Evolutionary conservation across 2,888 invertebrate species (phyloP).

Genomic region (Cosmia pyralina): DNA sequence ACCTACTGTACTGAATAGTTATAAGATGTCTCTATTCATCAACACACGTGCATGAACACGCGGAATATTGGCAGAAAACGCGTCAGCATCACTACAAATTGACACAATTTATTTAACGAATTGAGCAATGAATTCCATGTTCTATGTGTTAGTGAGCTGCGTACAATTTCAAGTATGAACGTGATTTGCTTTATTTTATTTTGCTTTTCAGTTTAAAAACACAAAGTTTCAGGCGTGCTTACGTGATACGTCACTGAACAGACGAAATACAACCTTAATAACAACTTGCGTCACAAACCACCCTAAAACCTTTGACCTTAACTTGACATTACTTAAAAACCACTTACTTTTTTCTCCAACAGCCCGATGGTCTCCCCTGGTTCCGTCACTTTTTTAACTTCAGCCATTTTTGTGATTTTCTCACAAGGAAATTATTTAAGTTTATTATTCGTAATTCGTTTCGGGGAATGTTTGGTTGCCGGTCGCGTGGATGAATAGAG

Average conservation of each 20-base stretch:
- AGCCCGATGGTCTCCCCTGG: constrained; percentile 82
- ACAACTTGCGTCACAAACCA: constrained; percentile 61
- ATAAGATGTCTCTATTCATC: neutral
- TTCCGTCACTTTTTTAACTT: constrained; percentile 70
- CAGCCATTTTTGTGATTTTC: constrained; percentile 74
- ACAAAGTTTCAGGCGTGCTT: constrained; percentile 8
- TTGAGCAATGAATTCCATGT: constrained; percentile 6
- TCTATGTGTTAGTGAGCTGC: neutral
- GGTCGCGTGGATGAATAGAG: constrained; percentile 64
- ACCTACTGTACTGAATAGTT: neutral
- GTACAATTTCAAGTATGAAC: neutral
- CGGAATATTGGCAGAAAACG: constrained; percentile 28
- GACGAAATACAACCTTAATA: constrained; percentile 55
- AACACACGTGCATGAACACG: neutral
- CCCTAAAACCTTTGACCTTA: constrained; percentile 79
- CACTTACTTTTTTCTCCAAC: constrained; percentile 84
- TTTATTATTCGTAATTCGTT: constrained; percentile 48
- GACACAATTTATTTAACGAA: constrained; percentile 20
- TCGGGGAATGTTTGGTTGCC: constrained; percentile 59
- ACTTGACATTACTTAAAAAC: constrained; percentile 76
- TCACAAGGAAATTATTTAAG: constrained; percentile 50
- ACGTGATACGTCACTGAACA: constrained; percentile 12
- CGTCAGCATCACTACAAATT: constrained; percentile 12
- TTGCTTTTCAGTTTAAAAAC: neutral
- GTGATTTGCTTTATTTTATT: neutral